Base-by-base conservation (phyloP, 2,113 vertebrate genomes). In the Meles meles region DNA sequence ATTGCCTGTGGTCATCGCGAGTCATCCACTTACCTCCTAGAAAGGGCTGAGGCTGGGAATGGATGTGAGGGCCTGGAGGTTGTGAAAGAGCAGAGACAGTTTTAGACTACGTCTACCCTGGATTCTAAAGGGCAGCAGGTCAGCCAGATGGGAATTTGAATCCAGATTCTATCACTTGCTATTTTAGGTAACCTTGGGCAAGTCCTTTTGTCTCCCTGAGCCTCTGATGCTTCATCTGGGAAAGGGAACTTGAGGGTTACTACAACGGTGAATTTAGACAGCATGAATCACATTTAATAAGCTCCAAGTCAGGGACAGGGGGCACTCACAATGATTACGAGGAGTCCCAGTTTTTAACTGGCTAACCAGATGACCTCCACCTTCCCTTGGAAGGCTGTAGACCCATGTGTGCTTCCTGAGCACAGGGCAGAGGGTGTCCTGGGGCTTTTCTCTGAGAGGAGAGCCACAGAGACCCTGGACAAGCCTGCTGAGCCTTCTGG, bases 361-460 rank as follows among this genome's bases (percentile, higher is more conserved):
- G 20, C 44, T 42, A 11, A 14, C 44, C 61, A 12, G 72, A 15
- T 27, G 3, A 7, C 18, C 15, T 59, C 42, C 76, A 14, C 23
- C 1, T 29, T 63, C 69, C 29, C 47, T 88, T 25, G 34, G 42
- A 37, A 23, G 59, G 37, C 2, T 34, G 27, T 42, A 23, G 52
- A 29, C 20, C 3, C 31, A 29, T 0, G 13, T 3, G 31, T n/a
- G 8, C 67, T 65, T 21, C 37, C 39, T 23, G 20, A 88, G 37
- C 12, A 0, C 0, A 0, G 15, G 77, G 49, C 17, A 1, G 25
- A 34, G 11, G 85, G 59, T 23, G 12, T 7, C 14, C 49, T n/a
- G 49, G 52, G 61, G 18, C 7, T 59, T 42, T 69, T n/a, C 69
- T 27, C 74, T 7, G 39, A 82, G 77, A 21, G 37, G 74, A 57